Percentiles rank a stretch among this genome's conserved stretches.
Conservation (phyloP, 1,140 invertebrate species). For the Drosophila bocqueti region DNA sequence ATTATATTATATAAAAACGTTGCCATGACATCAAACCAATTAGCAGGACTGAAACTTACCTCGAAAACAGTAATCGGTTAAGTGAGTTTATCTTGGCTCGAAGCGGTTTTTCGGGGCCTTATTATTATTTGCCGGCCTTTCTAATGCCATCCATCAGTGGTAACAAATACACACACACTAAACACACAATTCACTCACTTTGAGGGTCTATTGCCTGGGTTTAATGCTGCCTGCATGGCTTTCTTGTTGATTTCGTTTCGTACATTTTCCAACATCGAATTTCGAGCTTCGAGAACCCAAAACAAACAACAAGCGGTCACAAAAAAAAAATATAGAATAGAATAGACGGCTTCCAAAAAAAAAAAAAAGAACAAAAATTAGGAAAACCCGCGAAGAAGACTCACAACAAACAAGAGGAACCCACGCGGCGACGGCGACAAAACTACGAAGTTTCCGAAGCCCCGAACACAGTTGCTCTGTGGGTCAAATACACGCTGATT, state of each 20-base stretch:
- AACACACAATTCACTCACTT: constrained; percentile 20
- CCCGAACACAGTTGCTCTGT: constrained; percentile 44
- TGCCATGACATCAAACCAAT: constrained; percentile 21
- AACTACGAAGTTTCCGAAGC: constrained; percentile 7
- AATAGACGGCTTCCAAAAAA: constrained; percentile 1
- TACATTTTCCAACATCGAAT: constrained; percentile 12
- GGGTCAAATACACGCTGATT: constrained; percentile 51
- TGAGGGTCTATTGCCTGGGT: constrained; percentile 14
- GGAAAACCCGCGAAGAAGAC: constrained; percentile 20
- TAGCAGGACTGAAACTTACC: constrained; percentile 15
- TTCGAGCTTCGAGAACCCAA: constrained; percentile 20
- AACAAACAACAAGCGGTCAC: constrained; percentile 18
- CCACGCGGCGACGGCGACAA: constrained; percentile 14
- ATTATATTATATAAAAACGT: not conserved
- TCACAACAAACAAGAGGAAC: constrained; percentile 58
- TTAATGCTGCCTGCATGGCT: constrained; percentile 3
- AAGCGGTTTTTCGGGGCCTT: not conserved
- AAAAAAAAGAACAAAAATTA: constrained; percentile 7
- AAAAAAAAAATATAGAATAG: constrained; percentile 28
- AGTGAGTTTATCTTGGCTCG: constrained; percentile 13
- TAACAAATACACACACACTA: constrained; percentile 5
- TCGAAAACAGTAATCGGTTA: constrained; percentile 1
- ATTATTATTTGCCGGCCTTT: constrained; percentile 28
- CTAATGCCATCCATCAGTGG: constrained; percentile 30
- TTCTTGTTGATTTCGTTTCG: constrained; percentile 28